Evolutionary conservation across 2,888 invertebrate genomes (phyloP).

Genomic region (Leucoptera coffeella): DNA sequence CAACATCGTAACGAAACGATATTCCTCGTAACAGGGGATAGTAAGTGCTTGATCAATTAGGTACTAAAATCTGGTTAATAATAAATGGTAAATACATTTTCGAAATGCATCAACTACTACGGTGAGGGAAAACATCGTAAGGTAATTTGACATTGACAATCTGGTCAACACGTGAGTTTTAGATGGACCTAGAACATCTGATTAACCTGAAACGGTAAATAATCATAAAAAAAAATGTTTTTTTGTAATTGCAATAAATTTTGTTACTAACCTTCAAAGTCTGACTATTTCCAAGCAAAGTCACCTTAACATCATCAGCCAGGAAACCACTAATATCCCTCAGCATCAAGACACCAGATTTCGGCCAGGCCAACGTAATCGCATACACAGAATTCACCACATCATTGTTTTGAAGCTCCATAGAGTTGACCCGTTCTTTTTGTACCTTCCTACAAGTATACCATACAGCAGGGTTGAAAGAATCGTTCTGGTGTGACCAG

Average conservation of each 20-base stretch:
- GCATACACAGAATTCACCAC: conserved; percentile 54
- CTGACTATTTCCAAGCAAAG: conserved; percentile 19
- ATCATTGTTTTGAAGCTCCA: conserved; percentile 8
- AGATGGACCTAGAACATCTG: too few relatives aligned
- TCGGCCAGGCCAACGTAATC: conserved; percentile 65
- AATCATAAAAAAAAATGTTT: background rate
- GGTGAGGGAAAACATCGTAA: too few relatives aligned
- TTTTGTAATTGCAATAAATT: conserved; percentile 4
- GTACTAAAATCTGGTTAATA: too few relatives aligned
- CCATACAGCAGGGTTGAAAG: conserved; percentile 60
- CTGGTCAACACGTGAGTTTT: too few relatives aligned
- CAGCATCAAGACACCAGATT: conserved; percentile 31
- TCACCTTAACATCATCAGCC: conserved; percentile 14
- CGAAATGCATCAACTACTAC: too few relatives aligned
- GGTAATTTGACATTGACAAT: too few relatives aligned
- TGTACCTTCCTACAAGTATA: conserved; percentile 27
- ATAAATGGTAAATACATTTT: too few relatives aligned
- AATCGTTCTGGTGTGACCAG: conserved; percentile 80
- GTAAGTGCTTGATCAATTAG: too few relatives aligned
- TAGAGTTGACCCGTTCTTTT: conserved; percentile 5
- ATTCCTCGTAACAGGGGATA: too few relatives aligned
- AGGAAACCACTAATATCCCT: conserved; percentile 15
- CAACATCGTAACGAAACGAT: too few relatives aligned
- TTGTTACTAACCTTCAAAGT: conserved; percentile 17
- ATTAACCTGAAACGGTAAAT: too few relatives aligned